A percentile compares a stretch with the other conserved stretches of the same genome.
phyloP scores from a whole-genome alignment of 35 echinoderm and acorn worm species.

The Heliocidaris tuberculata region DNA sequence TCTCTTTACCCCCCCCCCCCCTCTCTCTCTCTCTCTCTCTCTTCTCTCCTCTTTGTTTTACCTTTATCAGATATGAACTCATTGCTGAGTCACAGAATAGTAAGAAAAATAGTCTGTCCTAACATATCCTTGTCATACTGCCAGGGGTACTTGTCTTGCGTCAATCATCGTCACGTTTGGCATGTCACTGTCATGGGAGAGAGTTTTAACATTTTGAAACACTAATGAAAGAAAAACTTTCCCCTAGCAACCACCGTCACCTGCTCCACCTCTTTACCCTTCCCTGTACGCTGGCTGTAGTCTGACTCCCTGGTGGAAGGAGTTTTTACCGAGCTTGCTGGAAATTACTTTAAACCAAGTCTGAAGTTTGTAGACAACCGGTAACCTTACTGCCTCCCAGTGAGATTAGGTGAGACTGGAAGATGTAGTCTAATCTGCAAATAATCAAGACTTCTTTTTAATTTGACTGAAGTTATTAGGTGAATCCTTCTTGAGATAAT shows the following conservation, averaged over 20 bases:
- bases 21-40: no score
- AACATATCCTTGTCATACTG: not conserved
- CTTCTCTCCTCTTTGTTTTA: no score
- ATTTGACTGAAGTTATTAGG: no score
- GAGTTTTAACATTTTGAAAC: not conserved
- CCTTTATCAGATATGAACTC: not conserved
- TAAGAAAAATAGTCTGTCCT: not conserved
- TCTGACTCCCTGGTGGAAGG: no score
- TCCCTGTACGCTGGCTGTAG: no score
- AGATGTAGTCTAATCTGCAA: not conserved
- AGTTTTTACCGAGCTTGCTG: no score
- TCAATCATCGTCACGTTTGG: not conserved
- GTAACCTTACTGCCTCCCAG: not conserved
- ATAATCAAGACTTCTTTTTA: not conserved
- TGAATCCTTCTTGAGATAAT: no score
- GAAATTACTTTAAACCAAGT: no score
- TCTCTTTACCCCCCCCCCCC: no score
- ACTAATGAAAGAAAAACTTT: no score
- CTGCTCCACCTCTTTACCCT: no score
- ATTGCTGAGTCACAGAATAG: not conserved
- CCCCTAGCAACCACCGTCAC: no score
- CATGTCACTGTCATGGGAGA: not conserved
- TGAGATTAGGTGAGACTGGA: not conserved
- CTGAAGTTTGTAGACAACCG: not conserved
- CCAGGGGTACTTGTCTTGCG: not conserved